Evolutionary conservation across 2,888 invertebrate species (phyloP).

Genomic region (Chesias legatella): DNA sequence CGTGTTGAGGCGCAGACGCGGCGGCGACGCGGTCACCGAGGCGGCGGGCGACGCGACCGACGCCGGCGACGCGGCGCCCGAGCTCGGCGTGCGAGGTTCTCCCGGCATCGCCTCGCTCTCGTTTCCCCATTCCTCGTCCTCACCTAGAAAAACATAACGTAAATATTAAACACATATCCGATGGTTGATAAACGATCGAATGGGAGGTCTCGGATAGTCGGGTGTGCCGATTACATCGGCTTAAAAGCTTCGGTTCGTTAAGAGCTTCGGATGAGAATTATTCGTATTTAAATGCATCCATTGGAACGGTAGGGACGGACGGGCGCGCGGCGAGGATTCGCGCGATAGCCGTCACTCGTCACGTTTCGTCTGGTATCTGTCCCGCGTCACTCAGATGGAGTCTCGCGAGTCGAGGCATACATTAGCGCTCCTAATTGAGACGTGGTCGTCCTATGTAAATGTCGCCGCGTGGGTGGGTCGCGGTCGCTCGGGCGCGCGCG

Average conservation of each 20-base stretch:
- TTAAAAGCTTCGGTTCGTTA: neutral
- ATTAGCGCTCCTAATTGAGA: constrained; percentile 81
- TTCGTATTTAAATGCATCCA: constrained; percentile 10
- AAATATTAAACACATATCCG: constrained; percentile 20
- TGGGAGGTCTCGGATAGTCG: constrained; percentile 11
- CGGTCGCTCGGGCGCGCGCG: constrained; percentile 14
- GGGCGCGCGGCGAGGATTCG: constrained; percentile 58
- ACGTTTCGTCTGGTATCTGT: constrained; percentile 74
- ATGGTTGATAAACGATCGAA: constrained; percentile 39
- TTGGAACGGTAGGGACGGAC: no score
- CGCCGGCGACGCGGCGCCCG: constrained; percentile 64
- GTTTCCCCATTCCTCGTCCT: constrained; percentile 84
- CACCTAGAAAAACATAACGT: constrained; percentile 75
- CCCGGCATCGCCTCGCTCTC: constrained; percentile 80
- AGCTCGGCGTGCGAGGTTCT: constrained; percentile 77
- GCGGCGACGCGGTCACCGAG: constrained; percentile 72
- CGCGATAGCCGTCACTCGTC: constrained; percentile 76
- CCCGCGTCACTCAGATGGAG: constrained; percentile 73
- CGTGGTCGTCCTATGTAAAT: constrained; percentile 79
- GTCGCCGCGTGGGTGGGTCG: constrained; percentile 76
- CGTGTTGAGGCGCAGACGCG: constrained; percentile 88
- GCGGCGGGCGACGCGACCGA: constrained; percentile 64
- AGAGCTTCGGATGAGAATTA: constrained; percentile 5
- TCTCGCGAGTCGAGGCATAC: constrained; percentile 75
- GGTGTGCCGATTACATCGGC: no score